Percentiles rank a stretch among this genome's conserved stretches.
These are phyloP conservation scores for Lophotriccus pileatus DNA, from an alignment of 2,797 vertebrate species.

Conservation along the genomic window DNA sequence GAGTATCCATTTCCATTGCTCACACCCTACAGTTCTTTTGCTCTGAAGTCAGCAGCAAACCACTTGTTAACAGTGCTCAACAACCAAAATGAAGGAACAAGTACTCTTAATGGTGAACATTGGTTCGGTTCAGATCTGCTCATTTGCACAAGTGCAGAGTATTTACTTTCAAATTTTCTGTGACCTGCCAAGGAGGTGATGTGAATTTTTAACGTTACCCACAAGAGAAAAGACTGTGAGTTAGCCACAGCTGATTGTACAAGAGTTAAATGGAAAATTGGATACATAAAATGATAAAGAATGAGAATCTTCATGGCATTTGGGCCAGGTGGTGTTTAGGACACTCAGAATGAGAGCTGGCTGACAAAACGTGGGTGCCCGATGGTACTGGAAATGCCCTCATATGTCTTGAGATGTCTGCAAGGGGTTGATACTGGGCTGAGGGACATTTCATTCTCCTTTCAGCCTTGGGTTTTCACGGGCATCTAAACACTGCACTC, in stretches of 20 bases:
- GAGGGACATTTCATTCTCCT: neutral
- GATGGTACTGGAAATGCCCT: neutral
- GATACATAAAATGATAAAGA: neutral
- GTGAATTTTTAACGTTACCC: neutral
- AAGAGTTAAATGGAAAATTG: neutral
- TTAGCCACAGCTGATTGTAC: neutral
- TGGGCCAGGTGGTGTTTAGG: neutral
- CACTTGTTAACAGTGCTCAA: neutral
- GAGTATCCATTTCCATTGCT: neutral
- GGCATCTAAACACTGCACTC: neutral
- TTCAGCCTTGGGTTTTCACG: neutral
- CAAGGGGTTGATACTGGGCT: neutral
- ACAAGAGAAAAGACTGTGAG: neutral
- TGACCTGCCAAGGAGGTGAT: neutral
- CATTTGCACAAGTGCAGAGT: neutral
- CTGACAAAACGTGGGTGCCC: neutral
- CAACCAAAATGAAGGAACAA: neutral
- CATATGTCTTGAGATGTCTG: neutral
- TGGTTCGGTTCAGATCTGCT: neutral
- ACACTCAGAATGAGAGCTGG: neutral
- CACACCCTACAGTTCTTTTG: fast-evolving
- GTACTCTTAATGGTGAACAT: neutral
- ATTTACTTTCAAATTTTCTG: neutral
- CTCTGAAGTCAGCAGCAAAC: neutral
- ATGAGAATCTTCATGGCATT: neutral